phyloP scores from a whole-genome alignment of 1,140 invertebrate genomes.

The Solenopsis invicta region DNA sequence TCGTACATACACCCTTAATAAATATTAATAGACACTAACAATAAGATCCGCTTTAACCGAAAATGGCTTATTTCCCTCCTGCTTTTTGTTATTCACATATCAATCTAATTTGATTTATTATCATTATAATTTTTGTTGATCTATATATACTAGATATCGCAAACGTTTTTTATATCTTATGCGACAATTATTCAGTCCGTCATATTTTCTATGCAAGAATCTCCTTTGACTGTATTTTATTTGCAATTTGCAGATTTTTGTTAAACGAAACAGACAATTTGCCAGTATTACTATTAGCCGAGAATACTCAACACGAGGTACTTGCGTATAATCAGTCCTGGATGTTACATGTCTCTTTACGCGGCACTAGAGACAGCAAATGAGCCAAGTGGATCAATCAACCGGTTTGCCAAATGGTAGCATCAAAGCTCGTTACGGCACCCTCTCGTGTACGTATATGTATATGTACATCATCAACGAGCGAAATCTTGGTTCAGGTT shows the following conservation, averaged over 20 bases:
- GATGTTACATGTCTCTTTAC: conserved; percentile 49
- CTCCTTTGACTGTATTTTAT: not conserved
- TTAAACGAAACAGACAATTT: not conserved
- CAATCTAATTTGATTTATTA: too few species aligned
- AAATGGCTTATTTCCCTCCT: too few species aligned
- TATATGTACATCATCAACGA: conserved; percentile 37
- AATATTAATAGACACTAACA: too few species aligned
- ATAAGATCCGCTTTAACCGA: too few species aligned
- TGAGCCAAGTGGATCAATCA: conserved; percentile 63
- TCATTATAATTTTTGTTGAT: not conserved
- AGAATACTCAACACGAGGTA: not conserved
- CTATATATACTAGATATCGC: not conserved
- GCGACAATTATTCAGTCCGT: not conserved
- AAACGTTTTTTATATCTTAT: not conserved
- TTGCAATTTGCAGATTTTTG: not conserved
- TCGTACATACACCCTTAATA: too few species aligned
- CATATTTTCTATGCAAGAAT: not conserved
- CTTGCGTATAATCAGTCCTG: conserved; percentile 21
- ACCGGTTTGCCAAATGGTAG: conserved; percentile 37
- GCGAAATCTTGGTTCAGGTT: conserved; percentile 55
- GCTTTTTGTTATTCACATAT: too few species aligned
- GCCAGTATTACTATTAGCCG: not conserved
- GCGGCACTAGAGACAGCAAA: conserved; percentile 44
- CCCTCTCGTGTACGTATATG: conserved; percentile 31
- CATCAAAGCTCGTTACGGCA: conserved; percentile 56